phyloP scores from a whole-genome alignment of 2,888 invertebrate species.

The Orthonychiurus folsomi region DNA sequence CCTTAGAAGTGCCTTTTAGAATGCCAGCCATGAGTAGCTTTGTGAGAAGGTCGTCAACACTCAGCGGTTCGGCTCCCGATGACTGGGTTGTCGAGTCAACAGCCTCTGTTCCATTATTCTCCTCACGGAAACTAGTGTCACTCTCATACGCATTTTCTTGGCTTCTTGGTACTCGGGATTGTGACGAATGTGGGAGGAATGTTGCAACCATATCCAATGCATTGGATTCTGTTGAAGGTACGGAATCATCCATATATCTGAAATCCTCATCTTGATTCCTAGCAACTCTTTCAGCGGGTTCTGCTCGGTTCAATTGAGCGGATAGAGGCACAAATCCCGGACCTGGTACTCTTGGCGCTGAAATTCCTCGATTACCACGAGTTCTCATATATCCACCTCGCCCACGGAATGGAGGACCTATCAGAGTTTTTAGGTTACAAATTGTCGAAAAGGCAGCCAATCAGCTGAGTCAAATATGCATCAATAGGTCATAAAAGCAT shows the following conservation, averaged over 20 bases:
- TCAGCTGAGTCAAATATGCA: no score
- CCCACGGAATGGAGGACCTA: background rate
- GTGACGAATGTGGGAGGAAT: background rate
- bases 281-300: background rate
- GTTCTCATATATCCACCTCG: no score
- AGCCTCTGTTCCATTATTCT: slow-evolving; percentile 20
- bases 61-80: slow-evolving; percentile 43
- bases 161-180: slow-evolving; percentile 13
- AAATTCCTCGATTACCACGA: background rate
- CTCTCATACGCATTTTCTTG: slow-evolving; percentile 7
- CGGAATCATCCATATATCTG: no score
- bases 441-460: no score
- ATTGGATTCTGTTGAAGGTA: slow-evolving; percentile 15
- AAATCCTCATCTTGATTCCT: background rate
- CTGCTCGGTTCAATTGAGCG: no score
- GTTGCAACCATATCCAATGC: slow-evolving; percentile 49
- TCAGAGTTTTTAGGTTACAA: no score
- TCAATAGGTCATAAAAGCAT: no score
- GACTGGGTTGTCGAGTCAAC: slow-evolving; percentile 27
- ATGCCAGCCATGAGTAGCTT: slow-evolving; percentile 80
- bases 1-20: slow-evolving; percentile 44
- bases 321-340: background rate
- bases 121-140: background rate
- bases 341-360: background rate
- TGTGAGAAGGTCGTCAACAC: slow-evolving; percentile 74